These are phyloP conservation scores for Epizoanthus illoricatus DNA, from an alignment of 92 coral and sea anemone genomes.

Conservation along the genomic window DNA sequence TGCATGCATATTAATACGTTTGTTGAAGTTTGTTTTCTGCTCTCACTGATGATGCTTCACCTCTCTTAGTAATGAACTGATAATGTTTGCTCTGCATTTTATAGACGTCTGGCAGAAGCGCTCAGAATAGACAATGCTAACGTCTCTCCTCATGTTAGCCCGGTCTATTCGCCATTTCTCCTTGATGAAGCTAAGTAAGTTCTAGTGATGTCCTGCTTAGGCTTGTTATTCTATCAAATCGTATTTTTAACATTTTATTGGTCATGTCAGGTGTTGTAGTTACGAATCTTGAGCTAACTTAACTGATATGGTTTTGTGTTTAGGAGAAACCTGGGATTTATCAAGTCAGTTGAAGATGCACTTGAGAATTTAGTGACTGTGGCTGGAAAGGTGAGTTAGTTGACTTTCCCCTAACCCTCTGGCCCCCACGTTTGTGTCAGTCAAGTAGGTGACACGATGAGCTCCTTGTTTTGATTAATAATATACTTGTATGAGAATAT, in stretches of 20 bases:
- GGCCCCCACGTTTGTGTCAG: background rate
- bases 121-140: constrained; percentile 70
- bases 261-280: background rate
- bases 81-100: background rate
- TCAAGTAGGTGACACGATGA: no score
- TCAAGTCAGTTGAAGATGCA: constrained; percentile 84
- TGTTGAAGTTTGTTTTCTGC: no score
- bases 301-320: background rate
- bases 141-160: constrained; percentile 41
- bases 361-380: constrained; percentile 67
- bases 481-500: no score
- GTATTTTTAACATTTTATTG: background rate
- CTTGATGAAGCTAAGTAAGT: constrained; percentile 89
- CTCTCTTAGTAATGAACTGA: background rate
- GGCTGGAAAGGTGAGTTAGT: constrained; percentile 62
- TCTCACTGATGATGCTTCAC: no score
- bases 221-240: background rate
- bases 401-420: background rate
- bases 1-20: no score
- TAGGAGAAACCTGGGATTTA: constrained; percentile 71
- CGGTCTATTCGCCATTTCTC: constrained; percentile 72
- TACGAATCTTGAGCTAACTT: background rate
- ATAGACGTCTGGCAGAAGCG: constrained; percentile 89
- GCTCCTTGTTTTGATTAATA: no score
- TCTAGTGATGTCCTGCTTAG: background rate